Evolutionary conservation across 2,113 vertebrate genomes (phyloP).

Genomic region (Phrynocephalus versicolor): DNA sequence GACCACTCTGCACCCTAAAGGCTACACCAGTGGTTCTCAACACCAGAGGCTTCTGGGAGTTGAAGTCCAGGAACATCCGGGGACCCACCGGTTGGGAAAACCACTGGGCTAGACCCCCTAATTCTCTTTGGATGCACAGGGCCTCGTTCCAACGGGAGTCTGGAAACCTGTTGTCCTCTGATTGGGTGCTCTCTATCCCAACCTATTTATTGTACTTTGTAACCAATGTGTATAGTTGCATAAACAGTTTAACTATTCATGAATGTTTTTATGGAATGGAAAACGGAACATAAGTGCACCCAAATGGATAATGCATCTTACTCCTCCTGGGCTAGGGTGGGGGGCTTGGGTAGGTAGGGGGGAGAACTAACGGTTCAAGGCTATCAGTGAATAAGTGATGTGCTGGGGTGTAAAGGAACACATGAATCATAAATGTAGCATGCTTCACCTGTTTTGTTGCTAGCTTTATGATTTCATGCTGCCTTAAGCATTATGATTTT

Average conservation of each 20-base stretch:
- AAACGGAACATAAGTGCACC: constrained; percentile 57
- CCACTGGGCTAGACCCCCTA: background rate
- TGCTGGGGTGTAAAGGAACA: constrained; percentile 64
- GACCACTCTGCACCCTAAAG: background rate
- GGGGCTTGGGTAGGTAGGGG: background rate
- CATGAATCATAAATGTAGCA: constrained; percentile 70
- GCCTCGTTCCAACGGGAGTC: background rate
- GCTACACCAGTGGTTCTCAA: too few species aligned
- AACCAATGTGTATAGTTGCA: constrained; percentile 59
- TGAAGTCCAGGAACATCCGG: too few species aligned
- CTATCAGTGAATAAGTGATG: constrained; percentile 59
- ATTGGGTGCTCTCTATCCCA: constrained; percentile 21
- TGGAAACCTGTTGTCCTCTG: constrained; percentile 39
- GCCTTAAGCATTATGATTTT: constrained; percentile 71
- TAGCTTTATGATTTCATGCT: constrained; percentile 72
- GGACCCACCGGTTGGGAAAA: too few species aligned
- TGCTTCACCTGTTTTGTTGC: constrained; percentile 73
- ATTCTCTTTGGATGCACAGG: background rate
- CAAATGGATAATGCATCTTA: constrained; percentile 64
- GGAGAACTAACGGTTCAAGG: constrained; percentile 60
- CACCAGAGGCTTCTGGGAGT: too few species aligned
- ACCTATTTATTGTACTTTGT: constrained; percentile 53
- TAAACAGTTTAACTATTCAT: constrained; percentile 70
- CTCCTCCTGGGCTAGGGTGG: constrained; percentile 52
- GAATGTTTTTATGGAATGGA: constrained; percentile 65